A percentile compares a stretch with the other conserved stretches of the same genome.
phyloP scores from a whole-genome alignment of 30 jellyfish, hydroid and myxozoan genomes.

The Cassiopea xamachana region DNA sequence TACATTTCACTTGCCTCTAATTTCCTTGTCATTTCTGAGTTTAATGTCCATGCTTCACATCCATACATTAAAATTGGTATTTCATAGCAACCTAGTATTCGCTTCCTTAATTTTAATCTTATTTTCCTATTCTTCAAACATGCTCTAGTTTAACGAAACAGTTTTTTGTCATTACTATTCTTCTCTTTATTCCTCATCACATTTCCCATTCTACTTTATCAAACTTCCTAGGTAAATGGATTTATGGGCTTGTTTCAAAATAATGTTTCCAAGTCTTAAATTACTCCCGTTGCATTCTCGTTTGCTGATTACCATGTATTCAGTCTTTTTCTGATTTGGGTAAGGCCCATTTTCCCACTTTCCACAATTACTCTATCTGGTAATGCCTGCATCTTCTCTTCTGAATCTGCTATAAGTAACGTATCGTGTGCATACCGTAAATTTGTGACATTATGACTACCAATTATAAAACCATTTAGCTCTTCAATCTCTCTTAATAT shows the following conservation, averaged over 20 bases:
- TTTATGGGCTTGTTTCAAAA: neutral
- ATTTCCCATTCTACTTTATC: neutral
- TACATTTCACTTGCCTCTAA: neutral
- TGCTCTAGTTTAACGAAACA: neutral
- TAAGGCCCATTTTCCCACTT: neutral
- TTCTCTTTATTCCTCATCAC: neutral
- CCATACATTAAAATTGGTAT: neutral
- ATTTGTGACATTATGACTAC: neutral
- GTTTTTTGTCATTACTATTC: neutral
- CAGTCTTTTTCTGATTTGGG: neutral
- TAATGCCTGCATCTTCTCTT: neutral
- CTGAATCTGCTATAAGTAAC: neutral
- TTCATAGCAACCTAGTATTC: neutral
- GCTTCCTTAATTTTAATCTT: neutral
- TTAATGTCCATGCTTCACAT: neutral
- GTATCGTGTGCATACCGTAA: neutral
- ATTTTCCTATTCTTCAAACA: neutral
- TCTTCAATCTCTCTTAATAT: neutral
- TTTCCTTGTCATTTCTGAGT: neutral
- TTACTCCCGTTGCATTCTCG: neutral
- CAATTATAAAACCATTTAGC: neutral
- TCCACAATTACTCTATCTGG: neutral
- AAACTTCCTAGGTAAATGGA: neutral
- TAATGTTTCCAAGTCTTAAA: neutral
- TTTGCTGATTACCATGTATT: neutral